These are phyloP conservation scores for Hycleus cichorii DNA, from an alignment of 1,140 invertebrate species.

Conservation along the genomic window DNA sequence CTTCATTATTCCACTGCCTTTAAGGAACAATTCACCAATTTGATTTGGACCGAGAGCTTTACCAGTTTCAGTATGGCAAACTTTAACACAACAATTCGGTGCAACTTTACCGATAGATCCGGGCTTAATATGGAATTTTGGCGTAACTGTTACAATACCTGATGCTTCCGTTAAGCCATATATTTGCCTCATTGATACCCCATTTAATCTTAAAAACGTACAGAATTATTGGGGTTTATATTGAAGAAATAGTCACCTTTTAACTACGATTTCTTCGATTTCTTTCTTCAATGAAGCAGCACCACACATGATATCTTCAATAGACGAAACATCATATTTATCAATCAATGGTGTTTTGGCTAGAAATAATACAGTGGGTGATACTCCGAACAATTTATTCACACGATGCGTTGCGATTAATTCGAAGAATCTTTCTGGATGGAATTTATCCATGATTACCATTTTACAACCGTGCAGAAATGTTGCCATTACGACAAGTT, in stretches of 20 bases:
- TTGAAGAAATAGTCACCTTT: constrained; percentile 28
- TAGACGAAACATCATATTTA: constrained; percentile 41
- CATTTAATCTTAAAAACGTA: constrained; percentile 20
- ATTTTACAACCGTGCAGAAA: constrained; percentile 3
- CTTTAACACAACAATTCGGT: constrained; percentile 50
- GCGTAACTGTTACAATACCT: constrained; percentile 33
- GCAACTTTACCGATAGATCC: constrained; percentile 52
- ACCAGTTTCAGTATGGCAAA: constrained; percentile 55
- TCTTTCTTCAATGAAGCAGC: constrained; percentile 44
- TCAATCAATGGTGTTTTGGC: constrained; percentile 45
- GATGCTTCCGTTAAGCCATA: constrained; percentile 64
- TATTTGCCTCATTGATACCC: constrained; percentile 47
- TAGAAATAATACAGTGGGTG: constrained; percentile 50
- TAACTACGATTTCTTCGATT: constrained; percentile 35
- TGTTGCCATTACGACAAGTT: too few species aligned
- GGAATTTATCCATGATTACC: constrained; percentile 46
- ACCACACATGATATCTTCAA: constrained; percentile 41
- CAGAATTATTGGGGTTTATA: not conserved
- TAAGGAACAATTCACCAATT: constrained; percentile 63
- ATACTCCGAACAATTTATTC: constrained; percentile 44
- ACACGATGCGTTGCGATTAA: constrained; percentile 50
- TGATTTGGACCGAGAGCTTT: constrained; percentile 50
- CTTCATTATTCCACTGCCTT: constrained; percentile 53
- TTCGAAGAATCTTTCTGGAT: constrained; percentile 50
- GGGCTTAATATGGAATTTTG: constrained; percentile 35